Evolutionary conservation across 2,797 vertebrate genomes (phyloP).

Genomic region (Dryobates pubescens): DNA sequence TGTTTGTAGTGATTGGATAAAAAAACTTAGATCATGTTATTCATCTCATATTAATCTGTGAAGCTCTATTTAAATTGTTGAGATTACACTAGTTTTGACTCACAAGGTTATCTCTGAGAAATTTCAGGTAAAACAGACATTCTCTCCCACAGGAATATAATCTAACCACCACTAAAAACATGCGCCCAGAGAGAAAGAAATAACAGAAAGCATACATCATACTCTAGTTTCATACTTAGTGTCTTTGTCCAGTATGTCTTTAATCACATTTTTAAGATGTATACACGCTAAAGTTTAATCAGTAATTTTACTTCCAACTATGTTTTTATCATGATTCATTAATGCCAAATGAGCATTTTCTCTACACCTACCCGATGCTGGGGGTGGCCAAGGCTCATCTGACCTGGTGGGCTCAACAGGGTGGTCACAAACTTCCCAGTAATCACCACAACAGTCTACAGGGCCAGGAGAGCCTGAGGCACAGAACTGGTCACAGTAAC

Average conservation of each 20-base stretch:
- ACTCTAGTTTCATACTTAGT: not conserved
- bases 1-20: not conserved
- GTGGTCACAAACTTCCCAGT: conserved; percentile 74
- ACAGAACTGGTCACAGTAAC: conserved; percentile 82
- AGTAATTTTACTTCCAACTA: not conserved
- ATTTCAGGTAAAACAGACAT: not conserved
- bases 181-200: not conserved
- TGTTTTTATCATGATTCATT: not conserved
- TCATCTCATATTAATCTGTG: not conserved
- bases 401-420: not conserved
- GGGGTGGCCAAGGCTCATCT: conserved; percentile 12
- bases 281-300: not conserved
- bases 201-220: not conserved
- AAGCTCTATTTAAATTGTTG: not conserved
- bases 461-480: conserved; percentile 44
- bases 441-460: conserved; percentile 80
- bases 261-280: not conserved
- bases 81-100: not conserved
- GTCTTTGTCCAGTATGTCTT: not conserved
- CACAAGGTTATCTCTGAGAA: not conserved
- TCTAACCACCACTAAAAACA: not conserved
- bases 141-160: not conserved
- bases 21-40: not conserved
- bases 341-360: not conserved
- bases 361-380: conserved; percentile 60